Base-by-base conservation (phyloP, 2,888 invertebrate genomes). In the Emmelina monodactyla region DNA sequence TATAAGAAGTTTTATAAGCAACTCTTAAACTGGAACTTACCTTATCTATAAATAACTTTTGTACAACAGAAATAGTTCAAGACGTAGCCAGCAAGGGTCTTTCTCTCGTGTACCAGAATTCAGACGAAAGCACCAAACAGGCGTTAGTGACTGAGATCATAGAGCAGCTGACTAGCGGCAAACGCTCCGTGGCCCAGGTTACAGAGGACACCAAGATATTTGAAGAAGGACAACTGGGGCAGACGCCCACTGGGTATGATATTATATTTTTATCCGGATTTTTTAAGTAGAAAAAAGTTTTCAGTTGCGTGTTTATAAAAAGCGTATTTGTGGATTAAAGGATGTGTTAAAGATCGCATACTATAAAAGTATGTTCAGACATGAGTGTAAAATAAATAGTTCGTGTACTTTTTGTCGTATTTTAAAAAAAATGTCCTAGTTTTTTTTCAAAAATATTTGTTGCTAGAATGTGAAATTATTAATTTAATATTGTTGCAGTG, bases 1-100 rank as follows among this genome's bases (percentile, higher is more conserved):
- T 9, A 19, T 19, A 9, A 19, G 19, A 19, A 19, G 9, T 6
- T 19, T 19, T 6, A 19, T 6, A 19, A 19, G 9, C 5, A 19
- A 19, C 5, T 19, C 19, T 19, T 19, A 19, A 19, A n/a, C 9
- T 6, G 9, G 5, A 19, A 6, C 9, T 19, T 5, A 19, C 19
- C 25, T 25, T 25, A 25, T 25, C 4, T 19, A 25, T 9, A 19
- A 19, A 19, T 6, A 19, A 9, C 19, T 6, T 19, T 19, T 19
- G 5, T 19, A 25, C 50, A 61, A 34, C 58, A 94, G 95, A 96
- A 55, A 88, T 96, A 49, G 91, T 95, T 0, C 96, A 96, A 78
- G 96, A 96, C 62, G 90, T 94, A 2, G 93, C 95, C 1, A 92
- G 94, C 10, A 94, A 95, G 62, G 96, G 94, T 7, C 80, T 97